phyloP scores from a whole-genome alignment of 2,113 vertebrate species.

The Proteles cristata region DNA sequence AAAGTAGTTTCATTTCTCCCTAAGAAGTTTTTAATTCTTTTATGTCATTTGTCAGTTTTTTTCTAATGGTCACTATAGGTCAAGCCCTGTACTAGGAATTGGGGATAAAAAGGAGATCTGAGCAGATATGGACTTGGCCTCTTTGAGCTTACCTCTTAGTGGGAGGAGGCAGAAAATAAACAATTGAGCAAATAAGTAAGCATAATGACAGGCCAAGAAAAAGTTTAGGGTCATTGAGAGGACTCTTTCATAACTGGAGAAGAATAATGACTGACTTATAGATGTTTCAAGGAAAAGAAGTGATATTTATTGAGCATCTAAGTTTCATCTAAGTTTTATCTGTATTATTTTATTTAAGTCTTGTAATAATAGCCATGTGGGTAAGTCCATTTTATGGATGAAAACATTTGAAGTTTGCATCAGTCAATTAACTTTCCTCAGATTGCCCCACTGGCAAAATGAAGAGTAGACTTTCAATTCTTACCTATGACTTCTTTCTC shows the following conservation, averaged over 20 bases:
- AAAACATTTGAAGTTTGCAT: not conserved
- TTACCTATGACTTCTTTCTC: not conserved
- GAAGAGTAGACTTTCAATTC: not conserved
- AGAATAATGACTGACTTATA: not conserved
- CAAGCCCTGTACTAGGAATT: not conserved
- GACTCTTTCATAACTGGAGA: not conserved
- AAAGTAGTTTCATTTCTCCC: not conserved
- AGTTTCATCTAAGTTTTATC: not conserved
- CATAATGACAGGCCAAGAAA: not conserved
- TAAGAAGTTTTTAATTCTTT: not conserved
- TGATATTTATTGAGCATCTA: not conserved
- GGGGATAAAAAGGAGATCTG: not conserved
- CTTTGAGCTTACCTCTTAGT: not conserved
- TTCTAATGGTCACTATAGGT: not conserved
- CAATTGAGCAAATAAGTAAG: not conserved
- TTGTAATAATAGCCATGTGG: not conserved
- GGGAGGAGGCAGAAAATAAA: not conserved
- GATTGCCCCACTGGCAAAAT: not conserved
- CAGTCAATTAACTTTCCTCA: not conserved
- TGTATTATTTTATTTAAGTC: constrained; percentile 11
- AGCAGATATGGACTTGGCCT: not conserved
- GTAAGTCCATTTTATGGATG: not conserved
- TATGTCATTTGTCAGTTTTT: not conserved
- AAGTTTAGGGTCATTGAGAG: not conserved
- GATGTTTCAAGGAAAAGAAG: not conserved